These are phyloP conservation scores for Kryptopterus vitreolus DNA, from an alignment of 2,797 vertebrate species.

Conservation along the genomic window DNA sequence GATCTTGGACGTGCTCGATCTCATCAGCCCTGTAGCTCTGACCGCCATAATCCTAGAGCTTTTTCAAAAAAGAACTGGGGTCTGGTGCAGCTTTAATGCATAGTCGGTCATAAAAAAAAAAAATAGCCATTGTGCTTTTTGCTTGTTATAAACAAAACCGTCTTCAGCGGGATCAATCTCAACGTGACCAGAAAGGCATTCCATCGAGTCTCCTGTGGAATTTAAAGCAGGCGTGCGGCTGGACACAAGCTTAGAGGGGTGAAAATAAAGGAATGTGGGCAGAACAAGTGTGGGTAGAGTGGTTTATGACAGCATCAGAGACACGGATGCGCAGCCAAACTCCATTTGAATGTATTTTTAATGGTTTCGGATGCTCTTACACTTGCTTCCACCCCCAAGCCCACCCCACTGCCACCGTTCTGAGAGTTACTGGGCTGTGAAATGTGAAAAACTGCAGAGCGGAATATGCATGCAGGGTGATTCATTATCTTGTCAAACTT, in stretches of 20 bases:
- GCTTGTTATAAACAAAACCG: background rate
- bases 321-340: conserved; percentile 11
- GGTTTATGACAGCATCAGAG: conserved; percentile 10
- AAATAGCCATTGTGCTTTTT: too few relatives aligned
- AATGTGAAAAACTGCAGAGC: conserved; percentile 73
- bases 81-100: conserved; percentile 18
- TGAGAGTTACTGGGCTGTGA: conserved; percentile 72
- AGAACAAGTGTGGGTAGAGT: background rate
- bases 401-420: conserved; percentile 44
- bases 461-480: conserved; percentile 67
- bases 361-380: conserved; percentile 40
- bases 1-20: conserved; percentile 7
- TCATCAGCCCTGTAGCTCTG: background rate
- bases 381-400: conserved; percentile 22
- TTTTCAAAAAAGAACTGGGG: conserved; percentile 10
- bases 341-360: conserved; percentile 51
- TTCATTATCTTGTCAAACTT: conserved; percentile 77
- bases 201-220: conserved; percentile 5
- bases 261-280: background rate
- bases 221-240: conserved; percentile 27
- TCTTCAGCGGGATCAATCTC: conserved; percentile 8
- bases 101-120: conserved; percentile 59
- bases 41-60: conserved; percentile 31
- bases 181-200: conserved; percentile 2
- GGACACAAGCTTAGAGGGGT: background rate